phyloP scores from a whole-genome alignment of 1,140 invertebrate genomes.

The Drosophila sp. region DNA sequence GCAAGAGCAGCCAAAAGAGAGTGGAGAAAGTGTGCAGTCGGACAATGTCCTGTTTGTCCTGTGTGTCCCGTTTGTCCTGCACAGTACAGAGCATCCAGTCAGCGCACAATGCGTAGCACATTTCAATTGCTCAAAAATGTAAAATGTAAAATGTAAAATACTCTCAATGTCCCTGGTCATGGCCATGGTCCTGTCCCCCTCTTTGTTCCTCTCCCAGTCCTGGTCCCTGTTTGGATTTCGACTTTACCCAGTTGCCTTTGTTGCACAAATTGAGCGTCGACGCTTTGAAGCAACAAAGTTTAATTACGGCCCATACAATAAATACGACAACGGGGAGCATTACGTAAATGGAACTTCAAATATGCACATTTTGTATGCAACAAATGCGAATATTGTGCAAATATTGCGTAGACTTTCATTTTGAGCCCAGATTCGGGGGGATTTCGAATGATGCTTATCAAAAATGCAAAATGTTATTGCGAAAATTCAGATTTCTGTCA shows the following conservation, averaged over 20 bases:
- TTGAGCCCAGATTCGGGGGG: conserved; percentile 9
- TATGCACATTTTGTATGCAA: conserved; percentile 61
- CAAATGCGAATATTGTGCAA: conserved; percentile 72
- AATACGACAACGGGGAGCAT: conserved; percentile 24
- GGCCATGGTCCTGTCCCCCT: background rate
- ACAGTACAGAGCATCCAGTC: background rate
- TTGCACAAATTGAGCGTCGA: conserved; percentile 79
- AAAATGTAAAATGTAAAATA: conserved; percentile 50
- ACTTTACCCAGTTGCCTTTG: conserved; percentile 66
- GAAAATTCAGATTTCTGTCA: background rate
- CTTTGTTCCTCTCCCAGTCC: background rate
- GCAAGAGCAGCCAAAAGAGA: conserved; percentile 18
- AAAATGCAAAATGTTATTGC: conserved; percentile 30
- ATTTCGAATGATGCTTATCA: conserved; percentile 45
- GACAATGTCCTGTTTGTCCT: conserved; percentile 59
- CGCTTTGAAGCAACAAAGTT: conserved; percentile 80
- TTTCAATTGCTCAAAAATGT: conserved; percentile 79
- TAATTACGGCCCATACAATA: conserved; percentile 70
- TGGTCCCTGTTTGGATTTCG: conserved; percentile 37
- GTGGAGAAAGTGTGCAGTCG: conserved; percentile 52
- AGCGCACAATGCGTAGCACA: conserved; percentile 63
- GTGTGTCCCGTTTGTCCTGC: background rate
- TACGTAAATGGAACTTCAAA: conserved; percentile 51
- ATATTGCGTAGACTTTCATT: conserved; percentile 51
- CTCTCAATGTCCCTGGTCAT: conserved; percentile 12